phyloP scores from a whole-genome alignment of 1,140 invertebrate species.

The Centruroides vittatus region DNA sequence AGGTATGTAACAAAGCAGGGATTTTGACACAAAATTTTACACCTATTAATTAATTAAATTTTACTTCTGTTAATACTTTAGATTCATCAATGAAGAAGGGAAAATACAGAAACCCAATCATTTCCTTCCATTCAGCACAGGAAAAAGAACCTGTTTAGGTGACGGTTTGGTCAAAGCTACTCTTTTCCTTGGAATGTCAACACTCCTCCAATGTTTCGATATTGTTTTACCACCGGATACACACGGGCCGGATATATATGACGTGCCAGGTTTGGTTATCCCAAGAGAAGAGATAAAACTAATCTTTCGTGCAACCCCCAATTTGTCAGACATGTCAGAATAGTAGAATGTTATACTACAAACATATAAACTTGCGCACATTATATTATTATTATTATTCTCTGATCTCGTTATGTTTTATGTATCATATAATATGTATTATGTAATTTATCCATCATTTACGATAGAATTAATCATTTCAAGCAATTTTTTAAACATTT shows the following conservation, averaged over 20 bases:
- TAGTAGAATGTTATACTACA: too few relatives aligned
- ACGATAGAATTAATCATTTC: too few relatives aligned
- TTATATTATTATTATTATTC: too few relatives aligned
- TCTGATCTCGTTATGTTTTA: too few relatives aligned
- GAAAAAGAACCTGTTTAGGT: slow-evolving; percentile 72
- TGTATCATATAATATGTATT: too few relatives aligned
- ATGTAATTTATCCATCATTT: too few relatives aligned
- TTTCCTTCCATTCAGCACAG: slow-evolving; percentile 72
- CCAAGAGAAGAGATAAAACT: slow-evolving; percentile 4
- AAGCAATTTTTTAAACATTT: too few relatives aligned
- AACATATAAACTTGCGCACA: too few relatives aligned
- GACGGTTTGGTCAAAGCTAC: slow-evolving; percentile 65
- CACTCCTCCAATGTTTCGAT: slow-evolving; percentile 56
- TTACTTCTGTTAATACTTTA: background rate
- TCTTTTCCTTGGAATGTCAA: slow-evolving; percentile 53
- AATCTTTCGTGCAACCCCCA: slow-evolving; percentile 3
- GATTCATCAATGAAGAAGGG: slow-evolving; percentile 32
- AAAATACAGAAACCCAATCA: slow-evolving; percentile 34
- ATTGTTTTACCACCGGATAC: slow-evolving; percentile 34
- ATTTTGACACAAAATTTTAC: too few relatives aligned
- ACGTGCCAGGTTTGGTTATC: slow-evolving; percentile 11
- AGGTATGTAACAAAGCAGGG: slow-evolving; percentile 1
- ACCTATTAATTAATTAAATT: too few relatives aligned
- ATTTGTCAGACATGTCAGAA: too few relatives aligned
- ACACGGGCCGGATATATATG: slow-evolving; percentile 6